phyloP scores from a whole-genome alignment of 30 jellyfish, hydroid and myxozoan genomes.

The Aurelia aurita region DNA sequence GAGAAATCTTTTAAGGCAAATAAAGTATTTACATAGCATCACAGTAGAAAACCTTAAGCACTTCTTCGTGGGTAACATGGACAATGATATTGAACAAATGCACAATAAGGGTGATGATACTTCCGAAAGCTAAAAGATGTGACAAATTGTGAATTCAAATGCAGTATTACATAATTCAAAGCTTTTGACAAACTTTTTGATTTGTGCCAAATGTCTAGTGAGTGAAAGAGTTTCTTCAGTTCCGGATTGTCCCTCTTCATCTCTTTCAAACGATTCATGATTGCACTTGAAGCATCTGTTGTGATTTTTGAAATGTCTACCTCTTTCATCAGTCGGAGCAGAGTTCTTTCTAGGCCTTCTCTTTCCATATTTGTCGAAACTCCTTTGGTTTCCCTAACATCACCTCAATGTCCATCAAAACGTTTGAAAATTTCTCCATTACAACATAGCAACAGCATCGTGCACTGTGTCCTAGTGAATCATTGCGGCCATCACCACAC shows the following conservation, averaged over 20 bases:
- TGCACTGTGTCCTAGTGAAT: constrained; percentile 55
- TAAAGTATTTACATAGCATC: too few relatives aligned
- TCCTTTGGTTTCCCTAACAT: constrained; percentile 36
- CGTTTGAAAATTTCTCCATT: constrained; percentile 36
- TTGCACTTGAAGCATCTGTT: constrained; percentile 45
- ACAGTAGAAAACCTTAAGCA: too few relatives aligned
- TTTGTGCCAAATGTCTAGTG: constrained; percentile 51
- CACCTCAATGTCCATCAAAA: constrained; percentile 23
- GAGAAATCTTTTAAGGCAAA: too few relatives aligned
- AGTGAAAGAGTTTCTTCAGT: neutral
- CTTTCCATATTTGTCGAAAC: constrained; percentile 34
- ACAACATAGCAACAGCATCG: constrained; percentile 22
- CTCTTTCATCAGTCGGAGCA: neutral
- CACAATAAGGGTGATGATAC: too few relatives aligned
- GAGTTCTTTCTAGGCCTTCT: constrained; percentile 1
- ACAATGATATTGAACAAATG: too few relatives aligned
- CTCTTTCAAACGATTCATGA: constrained; percentile 17
- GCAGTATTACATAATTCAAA: too few relatives aligned
- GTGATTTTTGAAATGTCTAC: constrained; percentile 7
- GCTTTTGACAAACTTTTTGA: neutral
- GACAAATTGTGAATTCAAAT: too few relatives aligned
- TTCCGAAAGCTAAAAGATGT: too few relatives aligned
- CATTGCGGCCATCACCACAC: constrained; percentile 50
- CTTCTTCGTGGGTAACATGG: too few relatives aligned
- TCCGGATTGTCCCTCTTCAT: constrained; percentile 12